These are phyloP conservation scores for Seriola dumerili DNA, from an alignment of 2,113 vertebrate species.

Conservation along the genomic window DNA sequence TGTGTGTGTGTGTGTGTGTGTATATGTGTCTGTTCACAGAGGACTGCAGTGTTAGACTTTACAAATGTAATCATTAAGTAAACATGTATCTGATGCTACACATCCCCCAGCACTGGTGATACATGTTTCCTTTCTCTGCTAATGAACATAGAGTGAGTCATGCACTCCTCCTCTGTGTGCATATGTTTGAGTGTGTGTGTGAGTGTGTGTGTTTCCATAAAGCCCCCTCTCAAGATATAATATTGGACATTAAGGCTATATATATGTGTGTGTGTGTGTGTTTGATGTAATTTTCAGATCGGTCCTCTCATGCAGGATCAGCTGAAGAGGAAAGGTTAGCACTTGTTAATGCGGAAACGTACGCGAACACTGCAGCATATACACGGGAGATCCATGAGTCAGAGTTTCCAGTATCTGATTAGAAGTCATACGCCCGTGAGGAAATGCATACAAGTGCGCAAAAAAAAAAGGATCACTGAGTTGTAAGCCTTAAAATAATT, in stretches of 20 bases:
- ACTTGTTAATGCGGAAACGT: constrained; percentile 23
- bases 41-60: background rate
- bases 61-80: constrained; percentile 12
- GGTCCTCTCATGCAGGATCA: background rate
- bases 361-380: background rate
- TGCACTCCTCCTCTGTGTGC: background rate
- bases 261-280: background rate
- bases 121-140: constrained; percentile 10
- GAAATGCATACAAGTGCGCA: constrained; percentile 18
- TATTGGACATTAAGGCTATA: background rate
- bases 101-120: constrained; percentile 9
- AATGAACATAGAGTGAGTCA: constrained; percentile 33
- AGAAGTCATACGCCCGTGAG: background rate
- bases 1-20: background rate
- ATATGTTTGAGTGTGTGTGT: background rate
- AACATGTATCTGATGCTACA: constrained; percentile 4
- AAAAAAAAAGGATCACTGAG: background rate
- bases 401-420: constrained; percentile 19
- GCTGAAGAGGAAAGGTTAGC: constrained; percentile 6
- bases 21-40: background rate
- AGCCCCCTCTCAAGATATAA: background rate
- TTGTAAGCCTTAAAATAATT: constrained; percentile 12
- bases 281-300: constrained; percentile 25
- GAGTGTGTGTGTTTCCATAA: constrained; percentile 5
- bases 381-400: constrained; percentile 34